phyloP scores from a whole-genome alignment of 2,797 vertebrate genomes.

The Esox lucius region DNA sequence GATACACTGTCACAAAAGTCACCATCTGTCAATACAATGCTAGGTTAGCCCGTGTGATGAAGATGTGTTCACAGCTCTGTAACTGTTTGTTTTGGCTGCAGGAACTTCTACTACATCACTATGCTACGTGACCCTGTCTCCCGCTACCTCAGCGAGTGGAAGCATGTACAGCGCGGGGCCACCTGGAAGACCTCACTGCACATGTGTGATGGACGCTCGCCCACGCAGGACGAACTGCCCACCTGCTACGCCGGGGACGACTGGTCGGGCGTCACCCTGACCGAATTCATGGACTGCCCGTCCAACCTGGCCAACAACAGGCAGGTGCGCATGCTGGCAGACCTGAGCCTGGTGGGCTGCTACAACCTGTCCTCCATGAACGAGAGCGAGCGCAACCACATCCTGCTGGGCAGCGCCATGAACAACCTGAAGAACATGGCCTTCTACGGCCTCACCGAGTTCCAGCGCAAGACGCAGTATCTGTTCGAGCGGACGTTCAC shows the following conservation, averaged over 20 bases:
- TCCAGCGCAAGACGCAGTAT: slow-evolving; percentile 97
- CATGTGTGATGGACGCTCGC: slow-evolving; percentile 90
- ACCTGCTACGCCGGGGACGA: slow-evolving; percentile 90
- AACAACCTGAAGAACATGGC: slow-evolving; percentile 98
- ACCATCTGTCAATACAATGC: slow-evolving; percentile 62
- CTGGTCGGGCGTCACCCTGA: slow-evolving; percentile 90
- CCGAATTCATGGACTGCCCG: slow-evolving; percentile 90
- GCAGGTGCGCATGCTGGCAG: slow-evolving; percentile 96
- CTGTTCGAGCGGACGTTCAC: slow-evolving; percentile 98
- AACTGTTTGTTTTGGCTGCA: slow-evolving; percentile 79
- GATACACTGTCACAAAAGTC: slow-evolving; percentile 47
- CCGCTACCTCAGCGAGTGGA: slow-evolving; percentile 95
- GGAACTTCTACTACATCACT: slow-evolving; percentile 97
- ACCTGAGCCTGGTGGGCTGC: slow-evolving; percentile 84
- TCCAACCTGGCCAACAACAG: slow-evolving; percentile 95
- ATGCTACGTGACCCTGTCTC: slow-evolving; percentile 95
- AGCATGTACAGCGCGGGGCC: slow-evolving; percentile 93
- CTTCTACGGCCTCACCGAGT: slow-evolving; percentile 96
- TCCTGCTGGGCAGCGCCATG: slow-evolving; percentile 93
- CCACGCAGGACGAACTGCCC: slow-evolving; percentile 90
- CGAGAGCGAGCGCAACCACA: slow-evolving; percentile 86
- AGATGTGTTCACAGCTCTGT: slow-evolving; percentile 61
- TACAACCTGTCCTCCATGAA: slow-evolving; percentile 90
- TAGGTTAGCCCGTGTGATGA: slow-evolving; percentile 49
- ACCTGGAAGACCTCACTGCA: slow-evolving; percentile 97